Evolutionary conservation across 1,140 invertebrate genomes (phyloP).

Genomic region (Drosophila kanapiae): DNA sequence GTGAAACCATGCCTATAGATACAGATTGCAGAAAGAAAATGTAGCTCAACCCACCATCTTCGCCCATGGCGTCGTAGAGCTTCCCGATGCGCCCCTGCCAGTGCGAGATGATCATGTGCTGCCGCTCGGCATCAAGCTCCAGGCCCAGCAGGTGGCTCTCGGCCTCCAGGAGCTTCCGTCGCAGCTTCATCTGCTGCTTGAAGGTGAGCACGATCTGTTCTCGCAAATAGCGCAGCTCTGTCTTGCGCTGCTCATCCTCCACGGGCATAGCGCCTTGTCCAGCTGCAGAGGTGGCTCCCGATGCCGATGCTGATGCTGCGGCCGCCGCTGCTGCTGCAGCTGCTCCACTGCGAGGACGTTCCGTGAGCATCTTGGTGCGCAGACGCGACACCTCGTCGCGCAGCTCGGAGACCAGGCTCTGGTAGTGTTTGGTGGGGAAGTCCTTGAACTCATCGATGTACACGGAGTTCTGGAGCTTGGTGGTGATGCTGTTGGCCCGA

Average conservation of each 20-base stretch:
- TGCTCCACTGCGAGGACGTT: conserved; percentile 86
- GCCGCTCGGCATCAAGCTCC: conserved; percentile 93
- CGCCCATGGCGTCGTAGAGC: conserved; percentile 86
- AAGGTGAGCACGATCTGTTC: conserved; percentile 95
- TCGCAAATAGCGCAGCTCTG: conserved; percentile 90
- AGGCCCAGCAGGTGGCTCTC: conserved; percentile 93
- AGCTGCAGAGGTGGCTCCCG: conserved; percentile 1
- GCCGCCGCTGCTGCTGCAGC: conserved; percentile 84
- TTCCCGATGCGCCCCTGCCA: conserved; percentile 93
- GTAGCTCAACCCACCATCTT: conserved; percentile 64
- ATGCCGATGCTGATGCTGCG: conserved; percentile 26
- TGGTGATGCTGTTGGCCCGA: conserved; percentile 95
- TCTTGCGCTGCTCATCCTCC: conserved; percentile 85
- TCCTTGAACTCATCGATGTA: conserved; percentile 82
- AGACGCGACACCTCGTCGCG: conserved; percentile 93
- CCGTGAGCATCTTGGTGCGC: conserved; percentile 92
- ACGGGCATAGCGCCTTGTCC: conserved; percentile 36
- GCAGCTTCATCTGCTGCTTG: conserved; percentile 95
- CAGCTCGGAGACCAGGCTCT: conserved; percentile 92
- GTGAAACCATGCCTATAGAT: not conserved
- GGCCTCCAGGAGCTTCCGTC: conserved; percentile 93
- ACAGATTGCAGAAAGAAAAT: not conserved
- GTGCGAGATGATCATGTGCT: conserved; percentile 94
- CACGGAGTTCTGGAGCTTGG: conserved; percentile 81
- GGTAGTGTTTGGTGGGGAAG: conserved; percentile 89